Percentiles rank a stretch among this genome's conserved stretches.
Conservation (phyloP, 1,140 invertebrate species). For the Camponotus floridanus region DNA sequence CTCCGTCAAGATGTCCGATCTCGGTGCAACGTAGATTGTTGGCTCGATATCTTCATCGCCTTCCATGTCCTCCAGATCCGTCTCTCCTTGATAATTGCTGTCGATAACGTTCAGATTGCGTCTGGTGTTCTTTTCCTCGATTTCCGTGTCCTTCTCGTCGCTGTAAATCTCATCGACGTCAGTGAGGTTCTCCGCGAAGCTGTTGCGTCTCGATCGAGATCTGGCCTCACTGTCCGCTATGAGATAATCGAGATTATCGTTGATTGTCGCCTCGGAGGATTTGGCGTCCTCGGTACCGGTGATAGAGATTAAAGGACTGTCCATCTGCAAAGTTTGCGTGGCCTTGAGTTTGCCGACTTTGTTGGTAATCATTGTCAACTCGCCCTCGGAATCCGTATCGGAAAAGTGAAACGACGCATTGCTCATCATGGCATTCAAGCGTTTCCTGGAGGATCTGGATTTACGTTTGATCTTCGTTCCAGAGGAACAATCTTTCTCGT, state of each 20-base stretch:
- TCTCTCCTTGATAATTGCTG: constrained; percentile 76
- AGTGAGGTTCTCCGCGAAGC: constrained; percentile 80
- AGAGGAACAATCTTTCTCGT: constrained; percentile 20
- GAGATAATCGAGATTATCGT: constrained; percentile 57
- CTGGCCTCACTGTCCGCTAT: constrained; percentile 65
- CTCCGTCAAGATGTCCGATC: constrained; percentile 79
- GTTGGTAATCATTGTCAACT: constrained; percentile 74
- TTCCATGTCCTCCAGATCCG: constrained; percentile 82
- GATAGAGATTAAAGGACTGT: constrained; percentile 79
- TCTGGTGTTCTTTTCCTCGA: constrained; percentile 42
- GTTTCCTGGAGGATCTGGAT: constrained; percentile 79
- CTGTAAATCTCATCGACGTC: constrained; percentile 84
- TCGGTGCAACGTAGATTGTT: constrained; percentile 74
- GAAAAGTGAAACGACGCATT: constrained; percentile 84
- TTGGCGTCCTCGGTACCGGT: constrained; percentile 74
- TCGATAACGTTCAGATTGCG: constrained; percentile 67
- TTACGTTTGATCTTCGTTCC: constrained; percentile 81
- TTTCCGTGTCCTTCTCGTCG: constrained; percentile 73
- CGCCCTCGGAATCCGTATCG: constrained; percentile 85
- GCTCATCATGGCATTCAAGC: constrained; percentile 83
- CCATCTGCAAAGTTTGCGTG: neutral
- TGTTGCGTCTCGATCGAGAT: constrained; percentile 71
- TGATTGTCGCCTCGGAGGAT: neutral
- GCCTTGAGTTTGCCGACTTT: constrained; percentile 61
- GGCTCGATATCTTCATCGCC: constrained; percentile 77